phyloP scores from a whole-genome alignment of 2,113 vertebrate genomes.

The Bujurquina vittata region DNA sequence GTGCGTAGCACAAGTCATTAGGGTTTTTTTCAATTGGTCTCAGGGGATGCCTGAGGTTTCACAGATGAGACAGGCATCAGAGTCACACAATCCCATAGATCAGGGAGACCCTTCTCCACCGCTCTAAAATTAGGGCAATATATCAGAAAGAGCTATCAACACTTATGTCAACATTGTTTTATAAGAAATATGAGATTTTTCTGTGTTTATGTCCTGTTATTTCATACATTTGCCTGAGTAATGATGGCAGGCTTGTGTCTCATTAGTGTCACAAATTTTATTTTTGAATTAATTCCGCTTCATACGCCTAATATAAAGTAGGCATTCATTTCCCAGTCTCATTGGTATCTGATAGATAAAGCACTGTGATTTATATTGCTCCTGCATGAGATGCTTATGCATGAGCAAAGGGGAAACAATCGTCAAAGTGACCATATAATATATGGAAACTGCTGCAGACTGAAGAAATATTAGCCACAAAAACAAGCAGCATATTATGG shows the following conservation, averaged over 20 bases:
- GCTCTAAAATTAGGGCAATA: slow-evolving; percentile 71
- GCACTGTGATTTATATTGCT: slow-evolving; percentile 67
- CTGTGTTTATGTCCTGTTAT: slow-evolving; percentile 47
- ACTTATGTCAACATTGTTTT: slow-evolving; percentile 71
- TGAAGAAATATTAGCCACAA: slow-evolving; percentile 62
- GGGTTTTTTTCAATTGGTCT: slow-evolving; percentile 72
- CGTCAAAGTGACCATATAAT: slow-evolving; percentile 74
- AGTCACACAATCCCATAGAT: slow-evolving; percentile 58
- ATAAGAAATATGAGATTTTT: slow-evolving; percentile 64
- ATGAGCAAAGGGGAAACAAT: slow-evolving; percentile 60
- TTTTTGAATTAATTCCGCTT: slow-evolving; percentile 69
- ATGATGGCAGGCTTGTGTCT: slow-evolving; percentile 58
- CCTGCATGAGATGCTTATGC: slow-evolving; percentile 65
- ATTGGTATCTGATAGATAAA: slow-evolving; percentile 62
- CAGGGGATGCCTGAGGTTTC: slow-evolving; percentile 59
- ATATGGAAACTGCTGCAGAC: slow-evolving; percentile 66
- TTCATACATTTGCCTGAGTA: slow-evolving; percentile 55
- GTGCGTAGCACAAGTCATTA: slow-evolving; percentile 63
- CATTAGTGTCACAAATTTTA: slow-evolving; percentile 71
- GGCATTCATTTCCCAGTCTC: slow-evolving; percentile 48
- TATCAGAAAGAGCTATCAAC: slow-evolving; percentile 70
- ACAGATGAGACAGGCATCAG: slow-evolving; percentile 66
- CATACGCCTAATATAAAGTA: slow-evolving; percentile 53
- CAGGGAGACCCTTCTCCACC: slow-evolving; percentile 44
- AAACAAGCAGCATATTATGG: slow-evolving; percentile 64